Evolutionary conservation across 2,797 vertebrate genomes (phyloP).

Genomic region (Carapus acus): DNA sequence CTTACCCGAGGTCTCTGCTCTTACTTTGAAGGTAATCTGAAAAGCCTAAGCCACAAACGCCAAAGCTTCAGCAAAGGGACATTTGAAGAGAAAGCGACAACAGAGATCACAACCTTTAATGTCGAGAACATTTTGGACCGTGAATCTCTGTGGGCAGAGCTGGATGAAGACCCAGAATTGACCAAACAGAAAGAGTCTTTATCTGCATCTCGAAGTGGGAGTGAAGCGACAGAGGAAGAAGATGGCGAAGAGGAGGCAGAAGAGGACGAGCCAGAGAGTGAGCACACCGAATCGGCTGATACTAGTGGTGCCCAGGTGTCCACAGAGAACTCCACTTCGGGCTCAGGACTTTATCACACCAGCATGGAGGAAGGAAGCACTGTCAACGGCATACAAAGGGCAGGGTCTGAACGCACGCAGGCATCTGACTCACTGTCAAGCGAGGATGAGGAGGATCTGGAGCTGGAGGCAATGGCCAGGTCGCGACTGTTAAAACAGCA

Average conservation of each 20-base stretch:
- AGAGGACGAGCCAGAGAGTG: conserved; percentile 72
- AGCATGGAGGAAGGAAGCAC: conserved; percentile 54
- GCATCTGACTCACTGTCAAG: conserved; percentile 94
- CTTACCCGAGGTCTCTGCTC: not conserved
- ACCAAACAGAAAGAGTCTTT: conserved; percentile 38
- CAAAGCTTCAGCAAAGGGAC: conserved; percentile 58
- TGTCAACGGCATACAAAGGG: conserved; percentile 67
- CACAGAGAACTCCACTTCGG: conserved; percentile 85
- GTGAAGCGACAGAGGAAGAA: conserved; percentile 51
- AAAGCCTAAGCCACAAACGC: conserved; percentile 69
- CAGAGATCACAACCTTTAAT: conserved; percentile 72
- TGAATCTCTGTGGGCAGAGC: conserved; percentile 87
- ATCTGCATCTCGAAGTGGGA: conserved; percentile 53
- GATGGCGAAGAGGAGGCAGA: conserved; percentile 25
- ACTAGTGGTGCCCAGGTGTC: conserved; percentile 78
- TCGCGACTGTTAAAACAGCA: conserved; percentile 78
- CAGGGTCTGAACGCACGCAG: conserved; percentile 88
- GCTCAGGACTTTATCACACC: conserved; percentile 72
- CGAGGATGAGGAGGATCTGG: conserved; percentile 86
- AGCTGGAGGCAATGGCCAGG: conserved; percentile 82
- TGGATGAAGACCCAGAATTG: conserved; percentile 78
- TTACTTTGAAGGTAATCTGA: conserved; percentile 72
- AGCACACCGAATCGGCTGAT: conserved; percentile 92
- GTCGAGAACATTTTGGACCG: conserved; percentile 81
- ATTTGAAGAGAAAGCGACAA: conserved; percentile 44